These are phyloP conservation scores for Lanistes nyassanus DNA, from an alignment of 1,140 invertebrate genomes.

Conservation along the genomic window DNA sequence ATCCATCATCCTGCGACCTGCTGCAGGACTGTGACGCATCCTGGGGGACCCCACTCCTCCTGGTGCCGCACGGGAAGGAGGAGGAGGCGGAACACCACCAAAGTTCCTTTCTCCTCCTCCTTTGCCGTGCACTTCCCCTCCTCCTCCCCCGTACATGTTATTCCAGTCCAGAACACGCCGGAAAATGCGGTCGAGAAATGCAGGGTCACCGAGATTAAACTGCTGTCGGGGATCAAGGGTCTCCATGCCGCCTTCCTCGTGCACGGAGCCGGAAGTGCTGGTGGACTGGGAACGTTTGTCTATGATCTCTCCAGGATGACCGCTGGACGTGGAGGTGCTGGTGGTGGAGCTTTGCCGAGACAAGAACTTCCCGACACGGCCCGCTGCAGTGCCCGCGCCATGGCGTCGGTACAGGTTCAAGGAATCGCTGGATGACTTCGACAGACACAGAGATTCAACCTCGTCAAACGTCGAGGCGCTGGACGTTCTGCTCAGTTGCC, in stretches of 20 bases:
- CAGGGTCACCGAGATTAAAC: conserved; percentile 28
- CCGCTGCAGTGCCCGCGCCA: neutral
- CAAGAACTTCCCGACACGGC: conserved; percentile 11
- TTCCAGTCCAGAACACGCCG: conserved; percentile 33
- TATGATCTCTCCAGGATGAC: conserved; percentile 14
- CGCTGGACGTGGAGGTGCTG: conserved; percentile 33
- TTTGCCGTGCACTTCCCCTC: neutral
- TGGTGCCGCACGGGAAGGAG: neutral
- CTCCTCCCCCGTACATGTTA: conserved; percentile 1
- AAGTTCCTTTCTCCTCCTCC: neutral
- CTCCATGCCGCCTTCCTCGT: conserved; percentile 25
- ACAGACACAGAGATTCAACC: conserved; percentile 37
- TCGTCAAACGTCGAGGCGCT: conserved; percentile 35
- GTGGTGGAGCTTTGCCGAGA: conserved; percentile 36
- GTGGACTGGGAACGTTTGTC: conserved; percentile 2
- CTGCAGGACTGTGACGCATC: neutral
- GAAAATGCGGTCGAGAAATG: conserved; percentile 33
- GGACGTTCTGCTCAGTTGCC: conserved; percentile 16
- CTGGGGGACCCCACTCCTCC: neutral
- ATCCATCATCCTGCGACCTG: neutral
- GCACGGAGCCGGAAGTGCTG: conserved; percentile 10
- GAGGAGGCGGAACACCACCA: neutral
- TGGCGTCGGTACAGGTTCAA: conserved; percentile 3
- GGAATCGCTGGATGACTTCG: conserved; percentile 32
- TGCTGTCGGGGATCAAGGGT: conserved; percentile 25